phyloP scores from a whole-genome alignment of 2,113 vertebrate genomes.

The Phaetusa simplex region DNA sequence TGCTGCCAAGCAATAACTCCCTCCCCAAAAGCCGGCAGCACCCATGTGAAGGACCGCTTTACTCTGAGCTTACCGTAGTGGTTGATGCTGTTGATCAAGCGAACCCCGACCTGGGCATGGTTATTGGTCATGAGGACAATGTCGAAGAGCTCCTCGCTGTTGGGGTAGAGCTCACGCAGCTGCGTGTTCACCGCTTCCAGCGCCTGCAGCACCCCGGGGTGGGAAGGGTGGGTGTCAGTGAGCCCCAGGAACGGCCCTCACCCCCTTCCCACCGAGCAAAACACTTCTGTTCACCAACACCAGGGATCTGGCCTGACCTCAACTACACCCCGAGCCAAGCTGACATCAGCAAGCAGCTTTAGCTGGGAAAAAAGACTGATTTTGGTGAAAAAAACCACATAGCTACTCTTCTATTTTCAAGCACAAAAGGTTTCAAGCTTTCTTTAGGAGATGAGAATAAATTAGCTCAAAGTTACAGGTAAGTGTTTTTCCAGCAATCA shows the following conservation, averaged over 20 bases:
- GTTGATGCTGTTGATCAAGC: conserved; percentile 96
- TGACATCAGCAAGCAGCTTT: neutral
- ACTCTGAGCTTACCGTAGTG: conserved; percentile 82
- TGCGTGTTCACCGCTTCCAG: conserved; percentile 89
- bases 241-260: neutral
- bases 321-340: neutral
- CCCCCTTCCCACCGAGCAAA: neutral
- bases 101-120: conserved; percentile 90
- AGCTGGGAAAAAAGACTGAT: neutral
- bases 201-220: conserved; percentile 75
- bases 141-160: conserved; percentile 93
- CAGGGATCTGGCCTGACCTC: neutral
- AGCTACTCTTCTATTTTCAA: neutral
- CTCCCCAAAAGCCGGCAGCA: neutral
- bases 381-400: accelerated
- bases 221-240: neutral
- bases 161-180: conserved; percentile 88
- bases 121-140: conserved; percentile 96
- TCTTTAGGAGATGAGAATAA: neutral
- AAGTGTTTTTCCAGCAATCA: neutral
- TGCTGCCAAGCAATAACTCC: accelerated
- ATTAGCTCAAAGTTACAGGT: neutral
- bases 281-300: neutral
- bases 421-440: neutral
- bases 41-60: accelerated